phyloP scores from a whole-genome alignment of 2,888 invertebrate genomes.

The Chrysodeixis includens region DNA sequence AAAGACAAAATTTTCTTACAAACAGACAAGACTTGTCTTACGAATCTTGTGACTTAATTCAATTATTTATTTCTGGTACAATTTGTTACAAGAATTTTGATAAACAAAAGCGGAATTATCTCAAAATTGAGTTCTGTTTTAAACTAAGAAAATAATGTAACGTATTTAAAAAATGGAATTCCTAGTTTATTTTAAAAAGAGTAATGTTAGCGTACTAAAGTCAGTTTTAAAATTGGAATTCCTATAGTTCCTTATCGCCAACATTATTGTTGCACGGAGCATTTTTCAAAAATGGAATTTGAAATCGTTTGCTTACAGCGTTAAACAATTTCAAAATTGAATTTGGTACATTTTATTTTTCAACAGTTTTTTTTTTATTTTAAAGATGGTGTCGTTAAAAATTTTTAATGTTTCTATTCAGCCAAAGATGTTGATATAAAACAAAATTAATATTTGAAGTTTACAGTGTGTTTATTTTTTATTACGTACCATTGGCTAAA shows the following conservation, averaged over 20 bases:
- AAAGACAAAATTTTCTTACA: not conserved
- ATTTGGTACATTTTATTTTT: not conserved
- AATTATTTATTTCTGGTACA: not conserved
- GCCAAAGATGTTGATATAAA: not conserved
- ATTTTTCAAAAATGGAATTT: slow-evolving; percentile 4
- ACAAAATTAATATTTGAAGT: not conserved
- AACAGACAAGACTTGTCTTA: not conserved
- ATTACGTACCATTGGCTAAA: slow-evolving; percentile 14
- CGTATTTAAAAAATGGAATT: not conserved
- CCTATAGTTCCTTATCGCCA: not conserved
- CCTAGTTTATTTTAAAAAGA: not conserved
- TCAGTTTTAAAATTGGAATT: not conserved
- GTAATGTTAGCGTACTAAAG: not conserved
- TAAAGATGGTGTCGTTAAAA: not conserved
- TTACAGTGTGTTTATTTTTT: not conserved
- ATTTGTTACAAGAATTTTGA: slow-evolving; percentile 1
- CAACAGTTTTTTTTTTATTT: not conserved
- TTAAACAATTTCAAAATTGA: not conserved
- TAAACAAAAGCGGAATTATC: not conserved
- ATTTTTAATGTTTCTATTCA: not conserved
- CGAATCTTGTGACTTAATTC: not conserved
- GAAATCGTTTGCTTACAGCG: not conserved
- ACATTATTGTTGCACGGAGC: not conserved
- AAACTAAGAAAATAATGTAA: not conserved
- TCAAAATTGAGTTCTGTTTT: not conserved